Evolutionary conservation across 2,797 vertebrate species (phyloP), one percentile per base, ranked within the genome.

Genomic region (Scolopax rusticola): DNA sequence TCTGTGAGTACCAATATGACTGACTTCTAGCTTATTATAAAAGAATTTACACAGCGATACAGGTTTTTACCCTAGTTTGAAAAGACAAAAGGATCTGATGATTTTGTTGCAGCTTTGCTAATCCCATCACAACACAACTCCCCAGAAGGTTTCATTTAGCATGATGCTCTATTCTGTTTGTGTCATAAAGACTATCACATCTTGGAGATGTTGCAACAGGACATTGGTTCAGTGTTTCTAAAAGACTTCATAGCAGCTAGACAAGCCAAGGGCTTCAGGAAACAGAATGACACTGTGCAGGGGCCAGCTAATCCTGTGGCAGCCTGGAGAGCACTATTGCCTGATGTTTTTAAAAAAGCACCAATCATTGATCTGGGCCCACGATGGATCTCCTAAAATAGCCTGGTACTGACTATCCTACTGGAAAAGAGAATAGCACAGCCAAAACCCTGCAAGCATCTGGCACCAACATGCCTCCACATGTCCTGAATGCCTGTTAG

Each of bases 371-470:
- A 85, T 95, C 64, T 64, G 61, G 84, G 71, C 68, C 56, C 3
- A 1, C 51, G 70, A 68, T 91, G 45, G 71, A 70, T 71, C 76
- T 96, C 94, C 76, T 45, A 78, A 78, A 97, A 95, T 95, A 95
- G 89, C 79, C 69, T 68, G 45, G 85, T 95, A 86, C 91, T 95
- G 85, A 88, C 82, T 90, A 94, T 75, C 85, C 95, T 94, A 68
- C 76, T 90, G 87, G 95, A 96, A 95, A 93, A 81, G 53, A 15
- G 93, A 84, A 43, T 1, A 91, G 69, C 71, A 74, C 60, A 86
- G 96, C 95, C 95, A 95, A 96, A 95, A 93, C 69, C 93, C 93
- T 61, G 73, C 79, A 64, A 96, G 96, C 94, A 81, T 86, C 94
- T 95, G 96, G 95, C 95, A 95, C 57, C 85, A 93, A 30, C 27